These are phyloP conservation scores for Tychaedon coryphoeus DNA, from an alignment of 2,113 vertebrate species.

Conservation along the genomic window DNA sequence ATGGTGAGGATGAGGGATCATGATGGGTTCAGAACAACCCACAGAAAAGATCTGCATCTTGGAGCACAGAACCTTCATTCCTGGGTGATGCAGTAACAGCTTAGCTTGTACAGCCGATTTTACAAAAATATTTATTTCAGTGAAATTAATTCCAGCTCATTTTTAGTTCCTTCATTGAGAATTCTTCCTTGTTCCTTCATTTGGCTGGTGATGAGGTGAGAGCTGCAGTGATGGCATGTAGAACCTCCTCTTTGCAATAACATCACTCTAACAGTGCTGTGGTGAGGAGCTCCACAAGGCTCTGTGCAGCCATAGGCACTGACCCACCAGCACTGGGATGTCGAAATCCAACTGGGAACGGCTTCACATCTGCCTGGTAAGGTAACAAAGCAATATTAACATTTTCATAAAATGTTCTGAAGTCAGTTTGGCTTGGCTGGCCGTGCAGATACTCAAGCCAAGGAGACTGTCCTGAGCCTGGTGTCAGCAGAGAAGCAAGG, in stretches of 20 bases:
- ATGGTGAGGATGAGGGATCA: not conserved
- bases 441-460: not conserved
- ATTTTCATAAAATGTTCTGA: constrained; percentile 41
- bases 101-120: not conserved
- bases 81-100: constrained; percentile 3
- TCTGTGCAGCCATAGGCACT: not conserved
- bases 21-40: not conserved
- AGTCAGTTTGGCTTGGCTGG: constrained; percentile 51
- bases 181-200: not conserved
- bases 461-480: constrained; percentile 27
- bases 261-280: not conserved
- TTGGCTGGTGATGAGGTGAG: constrained; percentile 20
- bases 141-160: constrained; percentile 42
- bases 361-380: constrained; percentile 20
- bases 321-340: not conserved
- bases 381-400: constrained; percentile 37
- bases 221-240: not conserved
- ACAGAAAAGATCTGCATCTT: not conserved
- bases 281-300: not conserved
- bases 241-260: not conserved
- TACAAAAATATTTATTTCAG: constrained; percentile 39
- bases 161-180: not conserved
- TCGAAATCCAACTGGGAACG: not conserved
- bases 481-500: not conserved
- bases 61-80: constrained; percentile 11